Base-by-base conservation (phyloP, 2,888 invertebrate genomes). In the Formica aserva region DNA sequence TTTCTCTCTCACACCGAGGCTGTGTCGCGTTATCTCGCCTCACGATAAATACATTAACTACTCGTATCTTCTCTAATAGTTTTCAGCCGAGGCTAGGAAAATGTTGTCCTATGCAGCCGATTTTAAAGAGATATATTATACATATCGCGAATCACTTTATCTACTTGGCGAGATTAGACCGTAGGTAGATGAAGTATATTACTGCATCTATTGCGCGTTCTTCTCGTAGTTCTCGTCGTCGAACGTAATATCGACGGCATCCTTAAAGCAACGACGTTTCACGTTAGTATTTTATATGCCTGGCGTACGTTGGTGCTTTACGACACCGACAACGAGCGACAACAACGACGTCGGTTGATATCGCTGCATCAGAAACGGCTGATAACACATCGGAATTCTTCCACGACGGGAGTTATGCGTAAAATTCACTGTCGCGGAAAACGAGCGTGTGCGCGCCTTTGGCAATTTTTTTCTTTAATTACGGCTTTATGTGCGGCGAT, bases 51-150 rank as follows among this genome's bases (percentile, higher is more conserved):
- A 87, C 88, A 88, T 91, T 88, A 90, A 88, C 90, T 85, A 86
- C 90, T 88, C 86, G 87, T 88, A 89, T 88, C 90, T 91, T 88
- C 89, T 85, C 87, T 89, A 88, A 90, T 87, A 90, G 88, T 90
- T 90, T 90, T 90, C 90, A 89, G 82, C 74, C 89, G 71, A 78
- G 86, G 15, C 81, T 82, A 88, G 84, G 90, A 89, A 87, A 85
- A 86, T 86, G 85, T 88, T 87, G 88, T 84, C 41, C 55, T 86
- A 85, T 82, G 86, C 45, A 87, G 84, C 83, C 85, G 85, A 82
- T 87, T 85, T 85, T 52, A 52, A 45, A 77, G 74, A 48, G 45
- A 32, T 71, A 32, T 71, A 8, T 52, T 52, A n/a, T n/a, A 52
- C 8, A n/a, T 52, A 71, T 45, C 38, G 52, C 88, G 67, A 65